Conservation (phyloP, 2,888 invertebrate species). For the Tenthredo scrophulariae region DNA sequence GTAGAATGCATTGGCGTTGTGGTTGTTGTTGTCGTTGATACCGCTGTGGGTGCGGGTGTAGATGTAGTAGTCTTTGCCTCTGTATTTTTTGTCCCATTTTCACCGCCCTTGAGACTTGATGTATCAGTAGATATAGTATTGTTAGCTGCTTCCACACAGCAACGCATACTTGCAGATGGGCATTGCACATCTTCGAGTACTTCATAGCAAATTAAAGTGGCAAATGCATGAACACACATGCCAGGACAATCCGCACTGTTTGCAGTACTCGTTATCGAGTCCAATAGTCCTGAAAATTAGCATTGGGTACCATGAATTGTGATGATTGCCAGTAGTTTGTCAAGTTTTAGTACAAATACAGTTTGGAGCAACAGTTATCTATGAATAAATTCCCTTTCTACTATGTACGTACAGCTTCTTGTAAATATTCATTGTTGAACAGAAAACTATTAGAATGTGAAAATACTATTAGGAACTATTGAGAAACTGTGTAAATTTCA, state of each 20-base stretch:
- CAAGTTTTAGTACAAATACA: background rate
- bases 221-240: slow-evolving; percentile 91
- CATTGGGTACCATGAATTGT: slow-evolving; percentile 32
- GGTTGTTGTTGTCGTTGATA: slow-evolving; percentile 65
- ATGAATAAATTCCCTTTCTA: background rate
- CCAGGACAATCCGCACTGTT: slow-evolving; percentile 94
- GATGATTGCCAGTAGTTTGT: background rate
- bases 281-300: slow-evolving; percentile 85
- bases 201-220: slow-evolving; percentile 92
- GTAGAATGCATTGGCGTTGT: slow-evolving; percentile 70
- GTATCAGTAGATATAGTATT: slow-evolving; percentile 70
- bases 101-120: slow-evolving; percentile 61
- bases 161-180: slow-evolving; percentile 90
- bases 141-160: slow-evolving; percentile 89
- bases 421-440: background rate
- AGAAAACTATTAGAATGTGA: background rate
- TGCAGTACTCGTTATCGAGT: slow-evolving; percentile 91
- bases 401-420: background rate
- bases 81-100: slow-evolving; percentile 64
- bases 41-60: slow-evolving; percentile 70
- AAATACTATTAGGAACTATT: background rate
- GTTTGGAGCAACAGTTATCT: background rate
- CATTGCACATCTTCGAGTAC: slow-evolving; percentile 91
- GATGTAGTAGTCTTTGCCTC: slow-evolving; percentile 71
- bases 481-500: background rate